Conservation (phyloP, 1,140 invertebrate species). For the Diorhabda carinulata region DNA sequence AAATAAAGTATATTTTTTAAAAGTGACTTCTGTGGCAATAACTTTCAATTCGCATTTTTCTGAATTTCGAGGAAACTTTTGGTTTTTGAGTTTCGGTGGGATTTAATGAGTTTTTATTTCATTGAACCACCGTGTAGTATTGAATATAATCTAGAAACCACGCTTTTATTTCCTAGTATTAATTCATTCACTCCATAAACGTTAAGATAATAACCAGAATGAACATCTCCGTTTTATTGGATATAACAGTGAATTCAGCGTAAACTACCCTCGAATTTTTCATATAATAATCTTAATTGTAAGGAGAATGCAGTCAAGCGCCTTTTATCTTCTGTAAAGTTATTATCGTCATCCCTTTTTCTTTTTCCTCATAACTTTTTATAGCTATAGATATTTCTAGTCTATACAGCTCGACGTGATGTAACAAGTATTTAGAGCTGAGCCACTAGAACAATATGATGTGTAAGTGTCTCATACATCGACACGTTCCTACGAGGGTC, state of each 20-base stretch:
- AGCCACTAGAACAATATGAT: slow-evolving; percentile 27
- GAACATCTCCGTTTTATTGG: not conserved
- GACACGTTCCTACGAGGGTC: slow-evolving; percentile 22
- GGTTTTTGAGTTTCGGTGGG: too few relatives aligned
- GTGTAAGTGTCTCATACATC: slow-evolving; percentile 20
- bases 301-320: slow-evolving; percentile 1
- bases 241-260: slow-evolving; percentile 9
- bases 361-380: slow-evolving; percentile 5
- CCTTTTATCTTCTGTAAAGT: slow-evolving; percentile 9
- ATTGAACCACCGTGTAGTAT: too few relatives aligned
- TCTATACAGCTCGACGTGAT: slow-evolving; percentile 2
- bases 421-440: slow-evolving; percentile 24
- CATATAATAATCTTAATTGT: slow-evolving; percentile 12
- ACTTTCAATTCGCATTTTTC: too few relatives aligned
- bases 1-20: too few relatives aligned
- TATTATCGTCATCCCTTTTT: slow-evolving; percentile 7
- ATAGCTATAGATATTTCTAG: not conserved
- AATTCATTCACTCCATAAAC: not conserved
- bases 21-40: too few relatives aligned
- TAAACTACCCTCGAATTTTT: slow-evolving; percentile 2
- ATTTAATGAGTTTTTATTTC: too few relatives aligned
- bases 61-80: too few relatives aligned
- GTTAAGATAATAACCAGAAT: not conserved
- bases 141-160: too few relatives aligned
- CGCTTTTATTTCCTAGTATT: not conserved